Evolutionary conservation across 2,797 vertebrate species (phyloP).

Genomic region (Microctenopoma stevenorrisi): DNA sequence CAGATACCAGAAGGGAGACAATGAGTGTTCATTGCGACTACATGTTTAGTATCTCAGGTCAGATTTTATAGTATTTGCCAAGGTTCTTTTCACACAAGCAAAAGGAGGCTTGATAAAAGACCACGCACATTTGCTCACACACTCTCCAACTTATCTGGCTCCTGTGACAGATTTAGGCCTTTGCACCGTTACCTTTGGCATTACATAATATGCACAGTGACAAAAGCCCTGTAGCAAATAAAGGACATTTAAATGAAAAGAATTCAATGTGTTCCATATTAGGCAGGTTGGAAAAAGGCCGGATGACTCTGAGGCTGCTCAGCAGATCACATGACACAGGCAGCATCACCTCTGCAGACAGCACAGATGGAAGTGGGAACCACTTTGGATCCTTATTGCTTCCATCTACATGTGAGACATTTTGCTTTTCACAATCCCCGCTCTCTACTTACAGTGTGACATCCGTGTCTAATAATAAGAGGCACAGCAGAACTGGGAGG

Average conservation of each 20-base stretch:
- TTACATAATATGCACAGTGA: constrained; percentile 74
- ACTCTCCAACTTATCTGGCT: constrained; percentile 72
- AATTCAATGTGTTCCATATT: constrained; percentile 75
- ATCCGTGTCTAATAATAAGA: constrained; percentile 45
- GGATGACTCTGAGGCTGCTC: constrained; percentile 64
- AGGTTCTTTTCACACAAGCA: constrained; percentile 20
- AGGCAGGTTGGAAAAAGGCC: constrained; percentile 46
- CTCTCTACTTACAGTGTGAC: constrained; percentile 34
- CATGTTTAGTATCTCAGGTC: constrained; percentile 8
- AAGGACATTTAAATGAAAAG: constrained; percentile 73
- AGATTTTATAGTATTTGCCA: constrained; percentile 12
- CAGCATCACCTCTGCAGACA: constrained; percentile 61
- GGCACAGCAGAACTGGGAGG: constrained; percentile 16
- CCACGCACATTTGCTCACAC: constrained; percentile 41
- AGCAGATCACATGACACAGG: constrained; percentile 60
- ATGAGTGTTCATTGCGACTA: neutral
- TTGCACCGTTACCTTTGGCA: constrained; percentile 69
- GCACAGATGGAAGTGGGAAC: constrained; percentile 42
- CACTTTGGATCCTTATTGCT: constrained; percentile 39
- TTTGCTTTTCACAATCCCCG: constrained; percentile 35
- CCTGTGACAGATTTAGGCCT: constrained; percentile 74
- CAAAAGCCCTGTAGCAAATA: constrained; percentile 55
- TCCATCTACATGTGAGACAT: constrained; percentile 34
- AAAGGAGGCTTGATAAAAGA: constrained; percentile 48
- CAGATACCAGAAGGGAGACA: neutral